Evolutionary conservation across 2,888 invertebrate genomes (phyloP).

Genomic region (Micoletzkya japonica): DNA sequence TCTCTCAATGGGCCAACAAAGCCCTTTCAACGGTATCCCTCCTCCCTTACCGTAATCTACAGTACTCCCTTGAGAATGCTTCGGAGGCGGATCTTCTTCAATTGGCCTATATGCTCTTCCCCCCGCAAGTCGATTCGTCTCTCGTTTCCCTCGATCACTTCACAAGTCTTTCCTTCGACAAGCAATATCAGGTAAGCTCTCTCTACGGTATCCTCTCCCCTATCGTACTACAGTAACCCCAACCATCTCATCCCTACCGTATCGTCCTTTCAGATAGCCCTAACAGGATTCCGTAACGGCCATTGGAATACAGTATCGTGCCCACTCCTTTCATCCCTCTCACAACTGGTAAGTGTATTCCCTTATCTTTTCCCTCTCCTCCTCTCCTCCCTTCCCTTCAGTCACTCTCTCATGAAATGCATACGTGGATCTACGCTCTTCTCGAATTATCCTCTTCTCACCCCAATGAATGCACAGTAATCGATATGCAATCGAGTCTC

Average conservation of each 20-base stretch:
- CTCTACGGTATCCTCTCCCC: no score
- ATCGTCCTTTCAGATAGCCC: conserved; percentile 30
- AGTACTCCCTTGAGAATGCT: no score
- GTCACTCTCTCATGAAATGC: not conserved
- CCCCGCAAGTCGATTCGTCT: no score
- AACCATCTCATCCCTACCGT: not conserved
- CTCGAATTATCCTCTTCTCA: conserved; percentile 3
- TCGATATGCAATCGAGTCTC: conserved; percentile 17
- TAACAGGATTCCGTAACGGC: conserved; percentile 43
- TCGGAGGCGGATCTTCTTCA: no score
- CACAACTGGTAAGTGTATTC: not conserved
- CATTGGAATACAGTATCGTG: conserved; percentile 39
- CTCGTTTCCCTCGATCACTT: no score
- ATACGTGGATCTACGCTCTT: not conserved
- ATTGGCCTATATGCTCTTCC: no score
- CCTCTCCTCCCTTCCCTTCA: not conserved
- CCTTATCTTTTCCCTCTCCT: not conserved
- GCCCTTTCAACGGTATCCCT: not conserved
- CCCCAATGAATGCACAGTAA: not conserved
- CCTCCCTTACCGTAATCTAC: no score
- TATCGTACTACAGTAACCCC: no score
- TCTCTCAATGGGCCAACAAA: conserved; percentile 21
- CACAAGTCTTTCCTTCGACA: no score
- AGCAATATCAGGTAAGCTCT: no score
- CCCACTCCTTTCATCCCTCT: conserved; percentile 29